Percentiles rank a stretch among this genome's conserved stretches.
These are phyloP conservation scores for Trissolcus brochymenae DNA, from an alignment of 2,888 invertebrate species.

Conservation along the genomic window DNA sequence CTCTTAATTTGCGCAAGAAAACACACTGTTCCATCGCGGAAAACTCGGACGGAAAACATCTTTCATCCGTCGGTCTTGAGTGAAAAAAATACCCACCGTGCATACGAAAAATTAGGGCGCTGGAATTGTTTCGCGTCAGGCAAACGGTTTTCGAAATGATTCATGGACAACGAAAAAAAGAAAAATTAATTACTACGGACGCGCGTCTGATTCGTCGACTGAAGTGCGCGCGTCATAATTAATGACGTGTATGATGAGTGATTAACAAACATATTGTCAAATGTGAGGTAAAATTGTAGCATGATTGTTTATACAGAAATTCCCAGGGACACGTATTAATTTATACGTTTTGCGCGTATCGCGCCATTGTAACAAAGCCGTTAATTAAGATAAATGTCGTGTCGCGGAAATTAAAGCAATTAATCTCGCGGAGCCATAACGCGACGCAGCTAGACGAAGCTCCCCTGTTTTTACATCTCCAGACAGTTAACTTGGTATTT, in stretches of 20 bases:
- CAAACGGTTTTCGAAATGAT: constrained; percentile 28
- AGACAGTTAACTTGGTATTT: constrained; percentile 60
- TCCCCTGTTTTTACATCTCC: constrained; percentile 54
- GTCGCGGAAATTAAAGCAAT: constrained; percentile 74
- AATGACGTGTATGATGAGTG: neutral
- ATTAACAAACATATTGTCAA: constrained; percentile 35
- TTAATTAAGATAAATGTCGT: constrained; percentile 74
- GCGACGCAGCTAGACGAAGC: constrained; percentile 49
- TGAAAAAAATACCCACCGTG: constrained; percentile 38
- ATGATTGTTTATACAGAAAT: constrained; percentile 29
- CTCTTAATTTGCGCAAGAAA: constrained; percentile 73
- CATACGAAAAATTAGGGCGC: constrained; percentile 4
- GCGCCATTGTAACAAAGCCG: constrained; percentile 61
- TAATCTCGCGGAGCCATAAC: constrained; percentile 68
- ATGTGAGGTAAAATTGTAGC: constrained; percentile 32
- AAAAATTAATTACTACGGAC: no score
- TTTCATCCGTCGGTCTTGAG: constrained; percentile 40
- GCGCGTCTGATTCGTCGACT: constrained; percentile 21
- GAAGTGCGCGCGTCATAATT: constrained; percentile 7
- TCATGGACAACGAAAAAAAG: neutral
- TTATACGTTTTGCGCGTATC: constrained; percentile 52
- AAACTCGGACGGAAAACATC: constrained; percentile 46
- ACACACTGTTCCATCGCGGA: constrained; percentile 60
- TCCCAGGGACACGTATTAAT: constrained; percentile 45
- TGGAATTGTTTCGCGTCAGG: no score